phyloP scores from a whole-genome alignment of 2,113 vertebrate genomes.

The Telmatochromis brichardi region DNA sequence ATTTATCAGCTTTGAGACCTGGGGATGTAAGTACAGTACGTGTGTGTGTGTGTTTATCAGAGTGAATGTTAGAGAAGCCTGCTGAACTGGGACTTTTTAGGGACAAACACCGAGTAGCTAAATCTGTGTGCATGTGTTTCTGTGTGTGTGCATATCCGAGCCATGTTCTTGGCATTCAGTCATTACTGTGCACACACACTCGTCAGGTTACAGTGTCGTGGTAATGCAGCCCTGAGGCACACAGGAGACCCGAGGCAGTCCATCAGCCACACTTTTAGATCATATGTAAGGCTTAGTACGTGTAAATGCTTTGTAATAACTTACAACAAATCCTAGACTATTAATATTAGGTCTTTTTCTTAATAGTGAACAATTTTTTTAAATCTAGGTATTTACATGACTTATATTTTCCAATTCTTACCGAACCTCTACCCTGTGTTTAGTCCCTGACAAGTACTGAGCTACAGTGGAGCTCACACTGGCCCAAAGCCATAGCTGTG shows the following conservation, averaged over 20 bases:
- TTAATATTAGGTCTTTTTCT: neutral
- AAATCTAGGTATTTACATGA: neutral
- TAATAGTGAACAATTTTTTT: neutral
- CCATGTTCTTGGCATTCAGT: neutral
- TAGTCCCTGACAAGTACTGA: constrained; percentile 23
- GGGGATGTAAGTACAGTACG: neutral
- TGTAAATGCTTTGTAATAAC: neutral
- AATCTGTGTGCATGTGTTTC: neutral
- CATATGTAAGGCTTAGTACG: neutral
- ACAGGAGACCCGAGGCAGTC: neutral
- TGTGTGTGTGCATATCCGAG: neutral
- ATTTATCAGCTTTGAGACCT: neutral
- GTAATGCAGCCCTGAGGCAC: neutral
- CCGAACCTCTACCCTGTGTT: neutral
- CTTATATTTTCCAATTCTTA: neutral
- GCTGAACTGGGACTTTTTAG: neutral
- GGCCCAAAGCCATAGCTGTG: constrained; percentile 45
- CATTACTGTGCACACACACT: neutral
- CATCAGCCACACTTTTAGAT: neutral
- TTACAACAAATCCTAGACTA: neutral
- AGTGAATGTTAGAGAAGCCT: neutral
- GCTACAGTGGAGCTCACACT: constrained; percentile 6
- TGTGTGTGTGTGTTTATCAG: neutral
- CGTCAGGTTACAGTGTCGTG: neutral
- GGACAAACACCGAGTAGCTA: neutral